Conservation (phyloP, 2,888 invertebrate genomes). For the Anthrax anthrax region DNA sequence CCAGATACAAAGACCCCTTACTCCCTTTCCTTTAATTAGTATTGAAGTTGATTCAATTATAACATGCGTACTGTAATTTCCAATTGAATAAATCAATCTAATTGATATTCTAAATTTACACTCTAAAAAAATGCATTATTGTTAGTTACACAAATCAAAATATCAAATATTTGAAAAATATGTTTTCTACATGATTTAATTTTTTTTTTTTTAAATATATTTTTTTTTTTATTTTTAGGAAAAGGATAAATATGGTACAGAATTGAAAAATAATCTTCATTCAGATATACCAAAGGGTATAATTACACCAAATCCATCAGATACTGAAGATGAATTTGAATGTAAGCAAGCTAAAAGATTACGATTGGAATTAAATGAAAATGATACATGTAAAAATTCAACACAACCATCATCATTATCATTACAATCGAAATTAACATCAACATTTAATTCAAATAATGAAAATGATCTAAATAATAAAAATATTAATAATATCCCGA, state of each 20-base stretch:
- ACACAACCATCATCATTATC: conserved; percentile 14
- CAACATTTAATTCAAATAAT: background rate
- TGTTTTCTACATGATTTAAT: too few species aligned
- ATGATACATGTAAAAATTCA: conserved; percentile 34
- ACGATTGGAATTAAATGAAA: conserved; percentile 28
- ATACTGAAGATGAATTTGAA: conserved; percentile 33
- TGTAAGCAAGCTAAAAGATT: background rate
- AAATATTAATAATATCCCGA: background rate
- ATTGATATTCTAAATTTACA: too few species aligned
- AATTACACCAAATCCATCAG: conserved; percentile 74
- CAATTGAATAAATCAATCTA: too few species aligned
- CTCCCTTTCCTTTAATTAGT: too few species aligned
- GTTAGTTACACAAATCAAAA: too few species aligned
- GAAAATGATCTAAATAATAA: background rate
- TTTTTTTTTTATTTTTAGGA: background rate
- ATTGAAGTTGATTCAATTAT: too few species aligned
- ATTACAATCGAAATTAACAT: background rate
- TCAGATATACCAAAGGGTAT: conserved; percentile 24
- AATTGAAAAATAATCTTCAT: background rate
- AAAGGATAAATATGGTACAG: background rate
- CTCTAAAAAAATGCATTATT: too few species aligned
- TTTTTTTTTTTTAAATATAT: background rate
- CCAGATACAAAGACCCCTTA: too few species aligned
- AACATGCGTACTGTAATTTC: too few species aligned
- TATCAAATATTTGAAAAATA: too few species aligned